Conservation (phyloP, 2,888 invertebrate species). For the Lepidochrysops patricia region DNA sequence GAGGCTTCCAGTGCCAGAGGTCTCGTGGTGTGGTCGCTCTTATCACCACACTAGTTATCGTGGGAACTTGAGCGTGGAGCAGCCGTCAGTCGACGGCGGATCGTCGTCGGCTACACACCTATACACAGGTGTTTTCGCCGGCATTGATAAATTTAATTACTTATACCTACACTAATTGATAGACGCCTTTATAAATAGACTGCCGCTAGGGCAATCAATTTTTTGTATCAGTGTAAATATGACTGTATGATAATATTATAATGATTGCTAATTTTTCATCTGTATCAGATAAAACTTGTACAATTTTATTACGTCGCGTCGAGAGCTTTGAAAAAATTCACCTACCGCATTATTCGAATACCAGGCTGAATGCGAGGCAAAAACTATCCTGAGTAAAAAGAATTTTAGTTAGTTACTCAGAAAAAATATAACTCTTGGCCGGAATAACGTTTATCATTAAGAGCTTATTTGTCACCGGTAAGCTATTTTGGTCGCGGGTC, state of each 20-base stretch:
- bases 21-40: constrained; percentile 33
- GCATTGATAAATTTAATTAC: not conserved
- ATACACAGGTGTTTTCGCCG: constrained; percentile 22
- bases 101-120: constrained; percentile 56
- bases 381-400: no score
- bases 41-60: constrained; percentile 54
- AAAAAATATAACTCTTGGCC: no score
- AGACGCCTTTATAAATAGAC: not conserved
- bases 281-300: no score
- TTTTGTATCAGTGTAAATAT: not conserved
- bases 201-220: not conserved
- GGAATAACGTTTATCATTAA: not conserved
- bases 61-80: constrained; percentile 40
- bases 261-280: no score
- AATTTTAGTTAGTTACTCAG: no score
- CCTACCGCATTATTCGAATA: no score
- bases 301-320: no score
- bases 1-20: constrained; percentile 22
- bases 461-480: not conserved
- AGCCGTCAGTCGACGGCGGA: constrained; percentile 58
- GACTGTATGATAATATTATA: no score
- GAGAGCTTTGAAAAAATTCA: no score
- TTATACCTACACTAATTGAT: not conserved
- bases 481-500: constrained; percentile 21
- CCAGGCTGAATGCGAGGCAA: no score